Conservation (phyloP, 1,140 invertebrate species). For the Tigriopus japonicus region DNA sequence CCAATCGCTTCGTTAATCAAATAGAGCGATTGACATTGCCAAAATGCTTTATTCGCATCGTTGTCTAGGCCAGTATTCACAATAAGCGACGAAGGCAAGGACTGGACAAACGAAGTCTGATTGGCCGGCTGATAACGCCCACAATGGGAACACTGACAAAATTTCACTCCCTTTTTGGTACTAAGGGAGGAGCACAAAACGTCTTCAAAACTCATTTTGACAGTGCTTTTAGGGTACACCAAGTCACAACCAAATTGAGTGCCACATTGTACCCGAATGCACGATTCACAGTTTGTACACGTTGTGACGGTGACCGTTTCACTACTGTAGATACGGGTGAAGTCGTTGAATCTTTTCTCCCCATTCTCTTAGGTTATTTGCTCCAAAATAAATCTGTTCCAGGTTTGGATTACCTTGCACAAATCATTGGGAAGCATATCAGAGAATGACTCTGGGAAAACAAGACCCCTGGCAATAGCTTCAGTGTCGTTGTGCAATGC, state of each 20-base stretch:
- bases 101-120: conserved; percentile 34
- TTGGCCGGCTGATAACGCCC: conserved; percentile 56
- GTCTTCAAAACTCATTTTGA: conserved; percentile 22
- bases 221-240: conserved; percentile 35
- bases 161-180: conserved; percentile 50
- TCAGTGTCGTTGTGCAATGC: too few species aligned
- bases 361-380: conserved; percentile 37
- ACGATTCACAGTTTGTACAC: conserved; percentile 44
- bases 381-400: conserved; percentile 84
- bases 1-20: conserved; percentile 5
- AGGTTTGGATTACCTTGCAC: conserved; percentile 43
- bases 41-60: conserved; percentile 15
- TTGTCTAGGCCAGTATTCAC: conserved; percentile 59
- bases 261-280: too few species aligned
- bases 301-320: conserved; percentile 57
- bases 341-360: conserved; percentile 13
- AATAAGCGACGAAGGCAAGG: conserved; percentile 56
- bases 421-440: too few species aligned
- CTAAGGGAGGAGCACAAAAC: conserved; percentile 41
- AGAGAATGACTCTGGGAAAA: too few species aligned
- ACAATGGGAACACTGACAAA: conserved; percentile 75
- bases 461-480: too few species aligned
- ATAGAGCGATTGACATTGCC: conserved; percentile 12
- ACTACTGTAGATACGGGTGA: conserved; percentile 31
- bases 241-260: conserved; percentile 53